Evolutionary conservation across 2,888 invertebrate species (phyloP), one percentile per base, ranked within the genome.

Genomic region (Abscondita cerata): DNA sequence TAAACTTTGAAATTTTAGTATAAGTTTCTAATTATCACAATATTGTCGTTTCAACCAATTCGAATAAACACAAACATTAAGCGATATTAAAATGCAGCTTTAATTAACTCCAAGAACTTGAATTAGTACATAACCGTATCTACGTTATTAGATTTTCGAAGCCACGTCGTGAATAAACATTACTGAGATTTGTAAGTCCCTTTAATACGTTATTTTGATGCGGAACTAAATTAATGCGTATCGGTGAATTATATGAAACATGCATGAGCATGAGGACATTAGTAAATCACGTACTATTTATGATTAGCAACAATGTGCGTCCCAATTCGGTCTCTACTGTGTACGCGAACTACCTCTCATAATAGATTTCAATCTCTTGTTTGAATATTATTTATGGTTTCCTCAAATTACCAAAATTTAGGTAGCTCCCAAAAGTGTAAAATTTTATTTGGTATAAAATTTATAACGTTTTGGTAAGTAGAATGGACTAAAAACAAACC

Each of bases 281-380:
- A 61, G 52, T 56, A 61, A 56, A 52, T 61, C 41, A 52, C 47
- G 51, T 46, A 46, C 61, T 47, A 61, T 61, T 52, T 61, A 61
- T 61, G 56, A 56, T 12, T 34, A 34, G 50, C 54, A 54, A 55
- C 60, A 60, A 60, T 60, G 54, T 52, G 41, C 41, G 41, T 40
- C 40, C 48, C 53, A 38, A 38, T 54, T 33, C 50, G 54, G 51
- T 60, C 34, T 44, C 50, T 59, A 60, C 50, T 55, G 54, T 55
- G 50, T 48, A 51, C 33, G 48, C 50, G 54, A 54, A 40, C 51
- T 40, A 51, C 34, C 18, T 9, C 36, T 16, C 41, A 44, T 50
- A 40, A 59, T 20, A 33, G 59, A 34, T 54, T 60, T 60, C 60
- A 60, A 60, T 60, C 60, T 60, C 41, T 55, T 34, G 41, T 52